Evolutionary conservation across 2,797 vertebrate genomes (phyloP).

Genomic region (Oryzias dopingdopingensis): DNA sequence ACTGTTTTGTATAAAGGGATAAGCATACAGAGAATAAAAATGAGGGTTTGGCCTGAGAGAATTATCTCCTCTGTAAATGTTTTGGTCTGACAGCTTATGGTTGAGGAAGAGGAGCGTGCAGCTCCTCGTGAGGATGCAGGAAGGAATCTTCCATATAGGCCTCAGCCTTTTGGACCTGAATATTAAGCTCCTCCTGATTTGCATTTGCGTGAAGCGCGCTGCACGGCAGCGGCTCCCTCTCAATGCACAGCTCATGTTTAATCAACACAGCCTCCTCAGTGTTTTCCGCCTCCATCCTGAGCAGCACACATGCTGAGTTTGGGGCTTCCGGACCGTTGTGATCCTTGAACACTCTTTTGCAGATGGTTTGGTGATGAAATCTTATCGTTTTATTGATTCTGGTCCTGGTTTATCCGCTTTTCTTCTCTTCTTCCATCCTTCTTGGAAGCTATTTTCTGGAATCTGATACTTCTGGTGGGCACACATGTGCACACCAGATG

Average conservation of each 20-base stretch:
- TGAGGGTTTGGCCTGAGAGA: too few species aligned
- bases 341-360: slow-evolving; percentile 19
- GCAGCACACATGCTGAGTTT: slow-evolving; percentile 23
- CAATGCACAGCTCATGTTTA: slow-evolving; percentile 62
- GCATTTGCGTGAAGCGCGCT: slow-evolving; percentile 56
- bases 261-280: slow-evolving; percentile 39
- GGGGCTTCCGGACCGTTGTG: background rate
- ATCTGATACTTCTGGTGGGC: slow-evolving; percentile 45
- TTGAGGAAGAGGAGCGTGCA: slow-evolving; percentile 7
- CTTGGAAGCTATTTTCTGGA: slow-evolving; percentile 42
- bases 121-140: slow-evolving; percentile 22
- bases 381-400: slow-evolving; percentile 37
- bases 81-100: slow-evolving; percentile 15
- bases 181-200: slow-evolving; percentile 67
- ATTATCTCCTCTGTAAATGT: slow-evolving; percentile 14
- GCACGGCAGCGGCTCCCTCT: slow-evolving; percentile 44
- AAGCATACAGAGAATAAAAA: too few species aligned
- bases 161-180: slow-evolving; percentile 53
- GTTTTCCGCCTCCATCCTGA: slow-evolving; percentile 36
- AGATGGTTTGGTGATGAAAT: slow-evolving; percentile 16
- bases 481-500: slow-evolving; percentile 66
- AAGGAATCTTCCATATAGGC: slow-evolving; percentile 34
- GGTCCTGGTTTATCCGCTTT: slow-evolving; percentile 33
- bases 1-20: too few species aligned
- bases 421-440: slow-evolving; percentile 37